phyloP scores from a whole-genome alignment of 2,888 invertebrate species.

The Marasmarcha lunaedactyla region DNA sequence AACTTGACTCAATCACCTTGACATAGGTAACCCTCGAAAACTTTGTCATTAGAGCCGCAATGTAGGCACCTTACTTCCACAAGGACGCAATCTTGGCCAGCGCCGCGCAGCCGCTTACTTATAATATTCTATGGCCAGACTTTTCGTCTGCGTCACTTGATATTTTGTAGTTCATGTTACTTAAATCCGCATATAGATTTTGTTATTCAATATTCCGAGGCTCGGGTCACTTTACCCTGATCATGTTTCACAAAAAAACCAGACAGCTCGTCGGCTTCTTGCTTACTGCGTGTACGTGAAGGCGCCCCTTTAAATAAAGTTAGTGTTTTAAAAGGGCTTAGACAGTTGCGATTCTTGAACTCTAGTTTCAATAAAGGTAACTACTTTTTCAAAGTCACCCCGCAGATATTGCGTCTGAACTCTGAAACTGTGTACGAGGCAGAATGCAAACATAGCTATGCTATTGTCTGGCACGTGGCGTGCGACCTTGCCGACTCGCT shows the following conservation, averaged over 20 bases:
- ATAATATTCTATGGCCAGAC: neutral
- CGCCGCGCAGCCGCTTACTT: slow-evolving; percentile 2
- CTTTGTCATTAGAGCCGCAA: no score
- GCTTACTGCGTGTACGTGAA: no score
- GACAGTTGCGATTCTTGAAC: no score
- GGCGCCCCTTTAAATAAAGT: no score
- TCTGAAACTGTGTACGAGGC: neutral
- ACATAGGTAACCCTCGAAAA: no score
- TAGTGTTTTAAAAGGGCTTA: no score
- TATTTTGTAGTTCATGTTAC: neutral
- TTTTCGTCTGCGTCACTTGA: neutral
- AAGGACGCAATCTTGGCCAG: slow-evolving; percentile 11
- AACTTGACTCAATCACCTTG: no score
- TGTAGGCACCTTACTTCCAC: slow-evolving; percentile 6
- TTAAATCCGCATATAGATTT: neutral
- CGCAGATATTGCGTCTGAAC: neutral
- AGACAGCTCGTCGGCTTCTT: no score
- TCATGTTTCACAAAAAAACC: no score
- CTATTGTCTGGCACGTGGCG: slow-evolving; percentile 31
- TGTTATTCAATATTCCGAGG: neutral
- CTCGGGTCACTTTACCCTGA: neutral
- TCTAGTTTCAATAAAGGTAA: no score
- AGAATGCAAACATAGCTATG: neutral
- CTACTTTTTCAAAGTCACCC: no score
- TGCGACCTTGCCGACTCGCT: slow-evolving; percentile 36